Percentiles rank a stretch among this genome's conserved stretches.
phyloP scores from a whole-genome alignment of 1,140 invertebrate genomes.

The Eciton burchellii region DNA sequence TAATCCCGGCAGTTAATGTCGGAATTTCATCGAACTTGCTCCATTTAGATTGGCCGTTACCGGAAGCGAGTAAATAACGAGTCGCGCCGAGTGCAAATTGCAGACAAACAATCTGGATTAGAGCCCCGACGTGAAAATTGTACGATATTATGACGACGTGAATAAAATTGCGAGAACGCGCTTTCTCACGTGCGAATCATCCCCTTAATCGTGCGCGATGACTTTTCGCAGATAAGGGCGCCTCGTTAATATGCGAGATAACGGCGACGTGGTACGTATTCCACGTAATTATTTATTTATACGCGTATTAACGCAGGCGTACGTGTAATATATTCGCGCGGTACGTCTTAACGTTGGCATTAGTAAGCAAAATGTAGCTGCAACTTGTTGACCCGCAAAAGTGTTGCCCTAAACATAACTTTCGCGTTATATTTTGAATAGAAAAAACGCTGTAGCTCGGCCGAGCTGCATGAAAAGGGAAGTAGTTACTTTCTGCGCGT shows the following conservation, averaged over 20 bases:
- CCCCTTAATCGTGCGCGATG: not conserved
- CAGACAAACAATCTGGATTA: conserved; percentile 47
- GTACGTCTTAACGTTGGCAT: not conserved
- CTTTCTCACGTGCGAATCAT: not conserved
- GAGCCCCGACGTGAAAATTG: conserved; percentile 33
- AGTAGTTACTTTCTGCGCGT: not conserved
- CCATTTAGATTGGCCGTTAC: conserved; percentile 40
- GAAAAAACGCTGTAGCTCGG: not conserved
- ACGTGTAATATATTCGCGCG: not conserved
- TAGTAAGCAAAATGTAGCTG: not conserved
- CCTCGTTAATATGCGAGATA: not conserved
- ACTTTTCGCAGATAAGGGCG: not conserved
- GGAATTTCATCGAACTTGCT: conserved; percentile 23
- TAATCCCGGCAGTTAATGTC: conserved; percentile 51
- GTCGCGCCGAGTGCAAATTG: conserved; percentile 25
- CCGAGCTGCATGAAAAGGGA: not conserved
- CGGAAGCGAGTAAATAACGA: conserved; percentile 40
- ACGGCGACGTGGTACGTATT: not conserved
- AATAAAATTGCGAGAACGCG: not conserved
- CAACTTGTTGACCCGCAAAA: not conserved
- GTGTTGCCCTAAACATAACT: not conserved
- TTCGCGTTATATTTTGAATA: no score
- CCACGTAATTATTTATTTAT: not conserved
- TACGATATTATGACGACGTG: conserved; percentile 26
- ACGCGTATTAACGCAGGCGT: not conserved